Evolutionary conservation across 1,140 invertebrate species (phyloP).

Genomic region (Meloidogyne chitwoodi): DNA sequence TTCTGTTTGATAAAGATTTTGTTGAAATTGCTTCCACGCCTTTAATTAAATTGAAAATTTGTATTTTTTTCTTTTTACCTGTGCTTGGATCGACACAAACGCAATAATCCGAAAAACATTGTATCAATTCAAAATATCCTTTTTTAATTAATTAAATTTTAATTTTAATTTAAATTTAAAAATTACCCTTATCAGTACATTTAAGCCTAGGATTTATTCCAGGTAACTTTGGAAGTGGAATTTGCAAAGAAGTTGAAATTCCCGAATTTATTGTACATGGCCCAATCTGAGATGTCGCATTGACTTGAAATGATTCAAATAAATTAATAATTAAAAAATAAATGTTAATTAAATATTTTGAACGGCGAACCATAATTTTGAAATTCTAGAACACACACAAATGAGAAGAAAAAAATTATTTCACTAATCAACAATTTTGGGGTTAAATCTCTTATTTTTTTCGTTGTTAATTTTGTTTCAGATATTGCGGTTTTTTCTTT

Average conservation of each 20-base stretch:
- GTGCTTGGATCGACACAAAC: constrained; percentile 27
- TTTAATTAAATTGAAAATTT: neutral
- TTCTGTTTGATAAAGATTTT: constrained; percentile 3
- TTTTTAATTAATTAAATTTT: neutral
- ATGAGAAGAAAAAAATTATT: neutral
- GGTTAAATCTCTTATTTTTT: neutral
- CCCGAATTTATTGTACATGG: neutral
- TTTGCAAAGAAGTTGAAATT: neutral
- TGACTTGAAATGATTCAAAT: neutral
- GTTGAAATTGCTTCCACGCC: constrained; percentile 18
- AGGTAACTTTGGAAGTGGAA: neutral
- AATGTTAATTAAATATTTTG: neutral
- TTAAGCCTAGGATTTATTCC: neutral
- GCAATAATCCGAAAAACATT: constrained; percentile 18
- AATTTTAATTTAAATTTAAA: neutral
- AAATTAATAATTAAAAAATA: neutral
- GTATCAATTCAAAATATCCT: constrained; percentile 20
- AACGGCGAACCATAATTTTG: neutral
- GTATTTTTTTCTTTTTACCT: neutral
- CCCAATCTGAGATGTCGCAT: neutral
- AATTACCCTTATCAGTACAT: constrained; percentile 12
- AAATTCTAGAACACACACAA: neutral
- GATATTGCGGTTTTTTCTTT: neutral
- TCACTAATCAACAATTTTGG: neutral
- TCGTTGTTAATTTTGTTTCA: neutral